Evolutionary conservation across 2,888 invertebrate genomes (phyloP).

Genomic region (Thymelicus lineola): DNA sequence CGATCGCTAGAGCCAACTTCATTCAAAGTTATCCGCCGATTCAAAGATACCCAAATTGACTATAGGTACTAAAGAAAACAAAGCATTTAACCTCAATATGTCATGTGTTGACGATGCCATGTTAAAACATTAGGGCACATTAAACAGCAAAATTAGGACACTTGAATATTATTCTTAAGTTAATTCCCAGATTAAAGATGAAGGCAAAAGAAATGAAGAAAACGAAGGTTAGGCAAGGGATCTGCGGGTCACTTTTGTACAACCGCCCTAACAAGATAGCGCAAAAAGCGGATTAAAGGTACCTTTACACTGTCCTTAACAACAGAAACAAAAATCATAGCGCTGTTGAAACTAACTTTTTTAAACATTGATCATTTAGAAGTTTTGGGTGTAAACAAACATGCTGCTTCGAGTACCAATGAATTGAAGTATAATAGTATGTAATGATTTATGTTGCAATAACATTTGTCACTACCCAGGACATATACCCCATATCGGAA

Average conservation of each 20-base stretch:
- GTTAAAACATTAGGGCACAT: not conserved
- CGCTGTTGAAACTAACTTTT: too few relatives aligned
- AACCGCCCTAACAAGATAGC: constrained; percentile 54
- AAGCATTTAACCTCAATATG: not conserved
- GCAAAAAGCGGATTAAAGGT: constrained; percentile 48
- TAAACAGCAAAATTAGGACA: not conserved
- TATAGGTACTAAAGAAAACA: not conserved
- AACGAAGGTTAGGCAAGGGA: constrained; percentile 33
- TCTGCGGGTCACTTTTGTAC: constrained; percentile 37
- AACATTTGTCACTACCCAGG: too few relatives aligned
- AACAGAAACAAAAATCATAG: not conserved
- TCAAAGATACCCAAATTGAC: too few relatives aligned
- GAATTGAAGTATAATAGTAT: too few relatives aligned
- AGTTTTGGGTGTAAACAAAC: too few relatives aligned
- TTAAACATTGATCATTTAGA: too few relatives aligned
- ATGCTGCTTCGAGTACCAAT: too few relatives aligned
- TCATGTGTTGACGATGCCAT: not conserved
- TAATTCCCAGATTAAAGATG: constrained; percentile 27
- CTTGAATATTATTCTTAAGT: constrained; percentile 25
- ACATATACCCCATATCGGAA: too few relatives aligned
- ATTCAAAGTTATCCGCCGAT: too few relatives aligned
- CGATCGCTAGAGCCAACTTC: too few relatives aligned
- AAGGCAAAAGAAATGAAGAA: constrained; percentile 23
- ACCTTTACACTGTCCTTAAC: constrained; percentile 8
- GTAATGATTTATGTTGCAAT: too few relatives aligned